Evolutionary conservation across 1,140 invertebrate genomes (phyloP), one percentile per base, ranked within the genome.

Genomic region (Macrobrachium nipponense): DNA sequence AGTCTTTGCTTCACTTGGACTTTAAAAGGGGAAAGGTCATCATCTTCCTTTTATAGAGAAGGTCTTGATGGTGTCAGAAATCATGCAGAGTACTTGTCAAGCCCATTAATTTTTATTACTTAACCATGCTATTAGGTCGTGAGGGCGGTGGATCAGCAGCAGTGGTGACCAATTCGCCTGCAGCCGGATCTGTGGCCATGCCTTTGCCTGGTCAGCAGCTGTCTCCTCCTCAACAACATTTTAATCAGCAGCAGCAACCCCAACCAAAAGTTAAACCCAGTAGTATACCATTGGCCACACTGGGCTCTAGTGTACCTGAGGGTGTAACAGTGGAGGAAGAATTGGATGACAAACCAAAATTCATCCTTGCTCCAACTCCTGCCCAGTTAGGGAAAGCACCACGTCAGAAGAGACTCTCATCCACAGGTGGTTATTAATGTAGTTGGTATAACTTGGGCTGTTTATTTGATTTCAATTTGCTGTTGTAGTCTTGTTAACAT

Each of bases 291-390:
- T 20, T 87, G 20, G 85, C 70, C 59, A 64, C 44, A 20, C 23
- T 20, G 27, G 72, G 81, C n/a, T n/a, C 59, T 70, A 51, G 66
- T 23, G 59, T 36, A 60, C 58, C 44, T 43, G 81, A 17, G 36
- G 64, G 75, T 36, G 62, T 23, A 70, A 75, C 11, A 84, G 88
- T 80, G 73, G 89, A 87, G n/a, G 88, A 84, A 60, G 89, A 89
- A 85, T 85, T 82, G 68, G 89, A 89, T 68, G 96, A 98, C 91
- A 87, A 89, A 59, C 87, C 89, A 72, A 88, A 90, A 79, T 98
- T 98, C 91, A 95, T 97, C 86, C 92, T 98, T 72, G 97, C 96
- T 18, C 97, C 97, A 1, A 98, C 97, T 5, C 97, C 97, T 5
- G 97, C 97, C 11, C 97, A 98, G 91, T 92, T 98, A 86, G 97